phyloP scores from a whole-genome alignment of 1,140 invertebrate genomes.

The Chironomus striatipennis region DNA sequence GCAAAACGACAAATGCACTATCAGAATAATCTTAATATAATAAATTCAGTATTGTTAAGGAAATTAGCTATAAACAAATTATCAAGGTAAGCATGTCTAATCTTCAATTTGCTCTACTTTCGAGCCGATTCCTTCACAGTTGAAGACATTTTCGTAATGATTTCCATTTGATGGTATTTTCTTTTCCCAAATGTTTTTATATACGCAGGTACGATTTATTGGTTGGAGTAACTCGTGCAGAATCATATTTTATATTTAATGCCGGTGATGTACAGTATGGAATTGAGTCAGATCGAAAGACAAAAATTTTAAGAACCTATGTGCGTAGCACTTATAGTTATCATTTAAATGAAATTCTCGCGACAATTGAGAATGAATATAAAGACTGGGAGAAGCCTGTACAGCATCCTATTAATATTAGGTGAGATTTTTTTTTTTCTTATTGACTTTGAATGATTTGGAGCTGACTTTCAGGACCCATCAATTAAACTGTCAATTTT shows the following conservation, averaged over 20 bases:
- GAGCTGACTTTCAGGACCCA: background rate
- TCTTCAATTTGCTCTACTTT: background rate
- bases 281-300: slow-evolving; percentile 77
- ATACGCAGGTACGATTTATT: slow-evolving; percentile 75
- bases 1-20: slow-evolving; percentile 41
- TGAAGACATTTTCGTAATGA: background rate
- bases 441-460: too few species aligned
- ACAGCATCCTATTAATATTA: slow-evolving; percentile 84
- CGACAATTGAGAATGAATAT: slow-evolving; percentile 91
- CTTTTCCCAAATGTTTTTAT: background rate
- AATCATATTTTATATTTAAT: slow-evolving; percentile 81
- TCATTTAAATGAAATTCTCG: slow-evolving; percentile 73
- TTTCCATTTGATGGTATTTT: background rate
- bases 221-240: slow-evolving; percentile 79
- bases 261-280: slow-evolving; percentile 86
- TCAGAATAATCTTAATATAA: slow-evolving; percentile 56
- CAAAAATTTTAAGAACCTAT: slow-evolving; percentile 84
- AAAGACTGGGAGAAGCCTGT: slow-evolving; percentile 93
- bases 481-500: background rate
- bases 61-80: slow-evolving; percentile 66
- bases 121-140: background rate
- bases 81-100: slow-evolving; percentile 45
- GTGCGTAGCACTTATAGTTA: slow-evolving; percentile 87
- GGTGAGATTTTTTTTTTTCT: slow-evolving; percentile 48
- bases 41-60: slow-evolving; percentile 63